Evolutionary conservation across 30 jellyfish, hydroid and myxozoan genomes (phyloP).

Genomic region (Hydractinia echinata): DNA sequence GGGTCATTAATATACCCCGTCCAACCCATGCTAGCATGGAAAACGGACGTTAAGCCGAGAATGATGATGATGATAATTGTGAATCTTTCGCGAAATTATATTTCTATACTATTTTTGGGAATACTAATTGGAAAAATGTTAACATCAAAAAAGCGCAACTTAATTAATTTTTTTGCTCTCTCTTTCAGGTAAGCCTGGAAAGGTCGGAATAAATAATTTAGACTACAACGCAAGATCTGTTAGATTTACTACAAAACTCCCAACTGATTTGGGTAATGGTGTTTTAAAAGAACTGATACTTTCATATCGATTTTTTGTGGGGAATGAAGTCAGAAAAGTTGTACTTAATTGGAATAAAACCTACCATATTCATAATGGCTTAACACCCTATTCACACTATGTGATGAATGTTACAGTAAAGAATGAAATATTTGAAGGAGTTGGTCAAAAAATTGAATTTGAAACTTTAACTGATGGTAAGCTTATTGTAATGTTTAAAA

Average conservation of each 20-base stretch:
- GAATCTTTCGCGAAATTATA: too few relatives aligned
- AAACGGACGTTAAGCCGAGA: too few relatives aligned
- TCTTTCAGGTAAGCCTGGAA: conserved; percentile 50
- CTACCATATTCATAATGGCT: not conserved
- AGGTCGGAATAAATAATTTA: conserved; percentile 23
- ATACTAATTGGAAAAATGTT: not conserved
- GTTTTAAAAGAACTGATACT: conserved; percentile 12
- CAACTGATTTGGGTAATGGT: conserved; percentile 58
- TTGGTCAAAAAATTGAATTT: conserved; percentile 5
- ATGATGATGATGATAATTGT: too few relatives aligned
- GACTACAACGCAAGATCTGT: conserved; percentile 31
- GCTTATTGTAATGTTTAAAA: not conserved
- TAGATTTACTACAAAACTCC: conserved; percentile 22
- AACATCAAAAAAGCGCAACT: not conserved
- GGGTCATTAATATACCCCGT: too few relatives aligned
- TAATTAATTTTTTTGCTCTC: not conserved
- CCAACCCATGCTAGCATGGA: too few relatives aligned
- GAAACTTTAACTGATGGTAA: conserved; percentile 60
- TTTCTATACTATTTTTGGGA: too few relatives aligned
- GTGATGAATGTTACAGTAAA: conserved; percentile 31
- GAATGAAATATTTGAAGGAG: conserved; percentile 47
- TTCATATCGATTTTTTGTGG: not conserved
- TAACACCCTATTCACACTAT: conserved; percentile 51
- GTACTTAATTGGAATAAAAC: conserved; percentile 19
- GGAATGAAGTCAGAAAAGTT: not conserved